Evolutionary conservation across 2,113 vertebrate genomes (phyloP).

Genomic region (Oceanites oceanicus): DNA sequence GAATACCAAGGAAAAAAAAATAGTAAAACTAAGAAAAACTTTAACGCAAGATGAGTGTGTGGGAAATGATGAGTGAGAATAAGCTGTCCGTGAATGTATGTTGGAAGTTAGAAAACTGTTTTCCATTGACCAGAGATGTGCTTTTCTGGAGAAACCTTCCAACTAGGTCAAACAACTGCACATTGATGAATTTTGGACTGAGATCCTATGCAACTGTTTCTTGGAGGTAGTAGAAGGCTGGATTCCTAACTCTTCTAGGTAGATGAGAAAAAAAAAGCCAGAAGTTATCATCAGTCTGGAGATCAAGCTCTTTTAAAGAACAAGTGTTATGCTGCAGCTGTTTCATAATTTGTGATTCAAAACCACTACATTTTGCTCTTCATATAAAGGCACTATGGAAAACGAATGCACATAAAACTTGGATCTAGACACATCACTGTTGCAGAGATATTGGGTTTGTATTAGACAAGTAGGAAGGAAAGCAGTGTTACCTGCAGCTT

Average conservation of each 20-base stretch:
- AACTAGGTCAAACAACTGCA: neutral
- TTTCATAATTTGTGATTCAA: neutral
- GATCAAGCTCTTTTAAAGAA: neutral
- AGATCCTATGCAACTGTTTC: neutral
- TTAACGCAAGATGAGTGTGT: neutral
- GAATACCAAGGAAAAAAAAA: neutral
- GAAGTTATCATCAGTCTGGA: neutral
- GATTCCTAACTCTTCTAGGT: neutral
- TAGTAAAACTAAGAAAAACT: neutral
- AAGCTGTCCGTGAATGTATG: neutral
- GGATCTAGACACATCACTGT: fast-evolving
- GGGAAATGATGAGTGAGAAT: neutral
- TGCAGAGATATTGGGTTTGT: neutral
- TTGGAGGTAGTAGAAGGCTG: neutral
- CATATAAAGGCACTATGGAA: neutral
- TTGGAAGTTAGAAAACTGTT: neutral
- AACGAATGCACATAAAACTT: neutral
- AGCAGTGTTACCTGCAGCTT: neutral
- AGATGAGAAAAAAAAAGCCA: neutral
- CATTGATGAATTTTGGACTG: neutral
- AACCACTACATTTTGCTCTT: neutral
- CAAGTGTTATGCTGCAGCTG: neutral
- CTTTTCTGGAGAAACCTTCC: neutral
- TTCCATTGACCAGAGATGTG: neutral
- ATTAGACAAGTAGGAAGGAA: neutral